These are phyloP conservation scores for Bathynomus jamesi DNA, from an alignment of 1,140 invertebrate genomes.

Conservation along the genomic window DNA sequence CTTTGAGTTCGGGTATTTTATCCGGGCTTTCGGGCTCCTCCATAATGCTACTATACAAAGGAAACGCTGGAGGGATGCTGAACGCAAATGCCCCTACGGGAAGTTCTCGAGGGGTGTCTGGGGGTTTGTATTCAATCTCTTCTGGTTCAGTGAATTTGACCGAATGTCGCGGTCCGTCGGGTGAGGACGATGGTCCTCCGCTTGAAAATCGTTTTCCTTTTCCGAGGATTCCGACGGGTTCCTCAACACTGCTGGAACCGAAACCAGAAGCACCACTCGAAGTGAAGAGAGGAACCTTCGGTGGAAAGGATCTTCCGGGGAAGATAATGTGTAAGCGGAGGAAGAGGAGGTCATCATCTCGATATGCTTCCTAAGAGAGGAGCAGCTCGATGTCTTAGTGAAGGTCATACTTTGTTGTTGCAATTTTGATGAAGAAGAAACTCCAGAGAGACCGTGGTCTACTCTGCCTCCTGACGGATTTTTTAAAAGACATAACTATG, in stretches of 20 bases:
- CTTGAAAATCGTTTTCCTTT: conserved; percentile 28
- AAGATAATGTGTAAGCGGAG: background rate
- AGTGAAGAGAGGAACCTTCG: background rate
- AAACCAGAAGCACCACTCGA: background rate
- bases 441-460: too few species aligned
- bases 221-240: conserved; percentile 33
- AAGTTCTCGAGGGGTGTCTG: background rate
- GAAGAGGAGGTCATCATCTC: background rate
- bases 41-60: conserved; percentile 3
- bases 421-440: background rate
- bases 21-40: conserved; percentile 1
- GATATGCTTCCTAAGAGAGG: background rate
- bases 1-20: background rate
- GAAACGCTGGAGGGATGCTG: background rate
- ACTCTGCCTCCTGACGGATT: too few species aligned
- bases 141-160: conserved; percentile 31
- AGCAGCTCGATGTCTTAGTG: background rate
- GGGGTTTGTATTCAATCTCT: background rate
- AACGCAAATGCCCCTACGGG: background rate
- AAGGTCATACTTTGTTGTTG: background rate
- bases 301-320: too few species aligned
- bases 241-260: background rate
- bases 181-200: conserved; percentile 7
- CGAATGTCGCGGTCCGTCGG: conserved; percentile 23
- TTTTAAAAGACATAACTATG: too few species aligned